Base-by-base conservation (phyloP, 2,797 vertebrate species). In the Microchirus variegatus region DNA sequence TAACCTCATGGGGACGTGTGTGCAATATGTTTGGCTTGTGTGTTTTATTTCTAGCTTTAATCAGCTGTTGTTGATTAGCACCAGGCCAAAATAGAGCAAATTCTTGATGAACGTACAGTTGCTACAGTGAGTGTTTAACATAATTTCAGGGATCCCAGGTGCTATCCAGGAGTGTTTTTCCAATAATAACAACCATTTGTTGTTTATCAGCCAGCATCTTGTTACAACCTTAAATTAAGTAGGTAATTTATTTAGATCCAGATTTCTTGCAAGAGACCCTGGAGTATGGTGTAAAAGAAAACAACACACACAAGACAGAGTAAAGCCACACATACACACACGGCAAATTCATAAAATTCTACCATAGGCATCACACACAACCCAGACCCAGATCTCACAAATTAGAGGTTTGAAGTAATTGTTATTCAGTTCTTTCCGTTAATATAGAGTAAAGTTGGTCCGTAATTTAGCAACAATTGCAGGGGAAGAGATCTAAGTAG, bases 51-150 rank as follows among this genome's bases (percentile, higher is more conserved):
- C 45, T 10, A 16, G 63, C 19, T 36, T 61, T 37, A 48, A 26
- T 55, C 9, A 61, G 58, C 46, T 58, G 51, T 56, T 53, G 36
- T 41, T 5, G n/a, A 48, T 37, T 54, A n/a, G 13, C 51, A 42
- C 18, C 19, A 41, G 36, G 31, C 7, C 31, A 3, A 5, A 3
- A 31, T 6, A 31, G 31, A 31, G 31, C 31, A 31, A 31, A 8
- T 5, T 31, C 5, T 31, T 31, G 31, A 0, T 31, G 5, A 8
- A 5, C 31, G 7, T 31, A 31, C 8, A 31, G 1, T 31, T 31
- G 7, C 31, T 4, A 8, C 19, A 42, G 36, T 68, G n/a, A 22
- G 22, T 31, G 31, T 31, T 51, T 66, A 48, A n/a, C 19, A 1
- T 35, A 38, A 22, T 12, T 50, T 12, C 47, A 11, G 46, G 44